phyloP scores from a whole-genome alignment of 2,113 vertebrate species.

The Chlamydotis undulata region DNA sequence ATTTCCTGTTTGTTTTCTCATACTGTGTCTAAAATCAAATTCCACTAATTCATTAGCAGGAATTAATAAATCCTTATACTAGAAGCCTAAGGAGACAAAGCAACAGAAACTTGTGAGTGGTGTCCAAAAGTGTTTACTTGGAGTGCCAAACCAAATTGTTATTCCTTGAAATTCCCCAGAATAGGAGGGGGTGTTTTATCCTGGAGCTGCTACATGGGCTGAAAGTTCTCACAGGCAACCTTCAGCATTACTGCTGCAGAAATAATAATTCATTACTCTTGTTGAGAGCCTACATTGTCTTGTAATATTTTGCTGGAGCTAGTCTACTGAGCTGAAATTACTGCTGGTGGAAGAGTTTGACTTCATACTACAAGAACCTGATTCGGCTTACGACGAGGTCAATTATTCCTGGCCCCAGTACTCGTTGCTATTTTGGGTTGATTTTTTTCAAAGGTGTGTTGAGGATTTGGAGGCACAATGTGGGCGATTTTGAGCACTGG shows the following conservation, averaged over 20 bases:
- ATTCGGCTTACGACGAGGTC: background rate
- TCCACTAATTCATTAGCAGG: background rate
- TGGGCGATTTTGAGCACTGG: background rate
- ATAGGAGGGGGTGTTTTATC: background rate
- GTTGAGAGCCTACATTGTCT: background rate
- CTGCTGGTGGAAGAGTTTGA: background rate
- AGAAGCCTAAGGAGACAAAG: constrained; percentile 4
- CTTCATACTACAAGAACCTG: background rate
- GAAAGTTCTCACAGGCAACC: background rate
- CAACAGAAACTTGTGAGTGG: background rate
- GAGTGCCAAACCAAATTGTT: background rate
- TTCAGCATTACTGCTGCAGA: background rate
- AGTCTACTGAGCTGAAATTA: background rate
- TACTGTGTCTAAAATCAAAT: background rate
- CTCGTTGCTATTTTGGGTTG: background rate
- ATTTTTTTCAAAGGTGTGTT: background rate
- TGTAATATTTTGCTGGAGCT: background rate
- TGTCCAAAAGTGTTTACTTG: background rate
- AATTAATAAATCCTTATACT: constrained; percentile 20
- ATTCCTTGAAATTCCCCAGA: background rate
- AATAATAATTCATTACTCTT: background rate
- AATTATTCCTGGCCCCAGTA: background rate
- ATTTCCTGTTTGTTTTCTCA: constrained; percentile 29
- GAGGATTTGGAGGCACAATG: background rate
- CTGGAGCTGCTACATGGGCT: background rate